Evolutionary conservation across 2,797 vertebrate species (phyloP), one percentile per base, ranked within the genome.

Genomic region (Sternarchorhynchus goeldii): DNA sequence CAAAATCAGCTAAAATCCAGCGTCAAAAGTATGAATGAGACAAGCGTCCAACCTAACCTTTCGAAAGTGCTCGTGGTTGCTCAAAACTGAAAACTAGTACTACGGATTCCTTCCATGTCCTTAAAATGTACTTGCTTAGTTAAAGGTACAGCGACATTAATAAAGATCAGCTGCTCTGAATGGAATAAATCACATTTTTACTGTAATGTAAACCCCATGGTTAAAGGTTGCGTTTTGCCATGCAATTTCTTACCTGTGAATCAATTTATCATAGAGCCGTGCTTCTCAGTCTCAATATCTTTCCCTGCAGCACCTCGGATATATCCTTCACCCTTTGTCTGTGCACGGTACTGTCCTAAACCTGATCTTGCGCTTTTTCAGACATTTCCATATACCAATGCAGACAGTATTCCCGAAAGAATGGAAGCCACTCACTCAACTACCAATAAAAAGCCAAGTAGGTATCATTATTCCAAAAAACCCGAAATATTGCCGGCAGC

Each of bases 261-360:
- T 94, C 96, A 96, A 96, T 96, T 97, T 96, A 96, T 99, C 95
- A 96, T 95, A 96, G 94, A 94, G 83, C 91, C 88, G 91, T 87
- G 89, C 86, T 94, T 90, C 92, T 95, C 93, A 91, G 93, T 93
- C 93, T 95, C 92, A 92, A 91, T 92, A 91, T 93, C 90, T 94
- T 92, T 88, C 88, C 93, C 92, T 93, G 93, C 93, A 92, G 94
- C 87, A 93, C 92, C 93, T 90, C 93, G 95, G 93, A 95, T 92
- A 94, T 93, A 95, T 96, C 95, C 95, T 96, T 97, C 95, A 96
- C 93, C 94, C 95, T 98, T 98, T 98, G 96, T 99, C 95, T 97
- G 95, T 87, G 95, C 94, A 95, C 95, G 94, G 92, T 92, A 95
- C 94, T 94, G 94, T 97, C 95, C 96, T 97, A 98, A 97, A 95